A percentile compares a stretch with the other conserved stretches of the same genome.
phyloP scores from a whole-genome alignment of 2,797 vertebrate genomes.

The Typhlichthys subterraneus region DNA sequence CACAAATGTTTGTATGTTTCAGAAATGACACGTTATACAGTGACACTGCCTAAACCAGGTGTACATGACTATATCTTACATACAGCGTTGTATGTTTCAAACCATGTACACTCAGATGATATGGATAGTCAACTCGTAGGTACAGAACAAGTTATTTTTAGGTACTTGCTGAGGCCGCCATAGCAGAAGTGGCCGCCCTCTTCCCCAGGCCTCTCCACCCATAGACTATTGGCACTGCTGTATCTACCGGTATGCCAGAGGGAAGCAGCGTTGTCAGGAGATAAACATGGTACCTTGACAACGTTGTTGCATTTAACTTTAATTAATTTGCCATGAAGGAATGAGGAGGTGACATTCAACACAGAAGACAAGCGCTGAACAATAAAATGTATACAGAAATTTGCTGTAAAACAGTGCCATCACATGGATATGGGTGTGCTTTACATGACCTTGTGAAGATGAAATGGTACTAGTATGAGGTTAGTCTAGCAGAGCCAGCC shows the following conservation, averaged over 20 bases:
- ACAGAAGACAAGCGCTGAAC: background rate
- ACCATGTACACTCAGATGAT: background rate
- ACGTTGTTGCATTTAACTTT: no score
- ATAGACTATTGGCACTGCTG: no score
- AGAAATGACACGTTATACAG: background rate
- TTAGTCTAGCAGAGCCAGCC: background rate
- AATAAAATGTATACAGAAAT: background rate
- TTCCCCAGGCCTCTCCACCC: no score
- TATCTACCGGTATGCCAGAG: no score
- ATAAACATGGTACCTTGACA: no score
- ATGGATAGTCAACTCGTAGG: background rate
- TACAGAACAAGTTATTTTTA: background rate
- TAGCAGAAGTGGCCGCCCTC: background rate
- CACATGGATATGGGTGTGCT: conserved; percentile 45
- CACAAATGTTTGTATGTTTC: conserved; percentile 3
- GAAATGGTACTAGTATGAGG: background rate
- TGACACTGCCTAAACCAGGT: background rate
- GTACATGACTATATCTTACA: no score
- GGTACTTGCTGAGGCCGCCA: background rate
- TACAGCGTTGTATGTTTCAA: no score
- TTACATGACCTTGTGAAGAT: conserved; percentile 1
- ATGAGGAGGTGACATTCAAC: conserved; percentile 1
- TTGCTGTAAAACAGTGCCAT: conserved; percentile 39
- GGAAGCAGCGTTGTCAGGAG: no score
- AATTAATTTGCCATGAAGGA: background rate